Evolutionary conservation across 2,113 vertebrate genomes (phyloP).

Genomic region (Anolis sagrei): DNA sequence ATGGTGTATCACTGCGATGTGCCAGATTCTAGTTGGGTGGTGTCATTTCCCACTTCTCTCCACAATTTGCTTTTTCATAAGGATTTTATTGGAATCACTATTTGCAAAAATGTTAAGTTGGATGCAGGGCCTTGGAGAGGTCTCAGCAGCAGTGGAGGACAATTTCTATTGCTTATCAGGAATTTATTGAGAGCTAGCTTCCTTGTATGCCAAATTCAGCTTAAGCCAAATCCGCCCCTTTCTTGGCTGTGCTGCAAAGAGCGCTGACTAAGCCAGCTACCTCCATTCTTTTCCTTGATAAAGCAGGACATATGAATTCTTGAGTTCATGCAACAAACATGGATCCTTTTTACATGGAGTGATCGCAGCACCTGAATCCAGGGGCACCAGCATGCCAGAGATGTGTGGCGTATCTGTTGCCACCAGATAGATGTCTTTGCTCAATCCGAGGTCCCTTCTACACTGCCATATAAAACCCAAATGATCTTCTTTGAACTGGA

Average conservation of each 20-base stretch:
- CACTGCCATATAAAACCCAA: too few species aligned
- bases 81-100: neutral
- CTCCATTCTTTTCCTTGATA: neutral
- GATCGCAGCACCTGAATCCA: too few species aligned
- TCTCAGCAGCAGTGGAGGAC: neutral
- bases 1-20: neutral
- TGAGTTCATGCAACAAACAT: neutral
- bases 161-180: neutral
- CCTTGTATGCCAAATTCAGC: too few species aligned
- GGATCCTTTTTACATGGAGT: neutral
- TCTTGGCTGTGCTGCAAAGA: too few species aligned
- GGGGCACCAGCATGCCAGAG: neutral
- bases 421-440: neutral
- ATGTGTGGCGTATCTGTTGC: too few species aligned
- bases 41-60: neutral
- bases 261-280: neutral
- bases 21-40: neutral
- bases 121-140: neutral
- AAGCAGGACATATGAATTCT: too few species aligned
- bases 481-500: too few species aligned
- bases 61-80: neutral
- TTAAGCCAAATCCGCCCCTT: neutral
- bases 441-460: neutral
- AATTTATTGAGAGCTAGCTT: neutral
- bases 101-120: neutral